Conservation (phyloP, 2,888 invertebrate species). For the Maniola hyperantus region DNA sequence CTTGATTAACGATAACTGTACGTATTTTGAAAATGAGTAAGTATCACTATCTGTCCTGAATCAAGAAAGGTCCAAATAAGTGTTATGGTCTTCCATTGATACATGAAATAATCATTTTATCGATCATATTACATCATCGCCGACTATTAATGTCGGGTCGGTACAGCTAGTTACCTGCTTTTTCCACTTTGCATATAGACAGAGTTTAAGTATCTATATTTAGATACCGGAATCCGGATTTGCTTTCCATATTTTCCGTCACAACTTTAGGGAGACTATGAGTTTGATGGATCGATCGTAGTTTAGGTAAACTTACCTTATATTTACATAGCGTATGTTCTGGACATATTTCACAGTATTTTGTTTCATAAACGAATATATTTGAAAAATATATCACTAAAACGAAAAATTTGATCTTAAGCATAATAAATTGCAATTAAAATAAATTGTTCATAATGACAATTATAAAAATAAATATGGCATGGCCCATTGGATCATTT, state of each 20-base stretch:
- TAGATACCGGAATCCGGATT: neutral
- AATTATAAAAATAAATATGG: conserved; percentile 15
- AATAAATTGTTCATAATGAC: conserved; percentile 3
- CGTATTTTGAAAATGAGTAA: neutral
- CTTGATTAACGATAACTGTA: no score
- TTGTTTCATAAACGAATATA: conserved; percentile 20
- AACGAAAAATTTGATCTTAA: conserved; percentile 39
- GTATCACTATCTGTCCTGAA: no score
- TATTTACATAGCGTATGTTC: conserved; percentile 40
- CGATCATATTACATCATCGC: neutral
- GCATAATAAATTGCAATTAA: conserved; percentile 30
- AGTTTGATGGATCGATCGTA: neutral
- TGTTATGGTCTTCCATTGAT: no score
- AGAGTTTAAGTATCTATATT: neutral
- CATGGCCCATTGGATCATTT: conserved; percentile 28
- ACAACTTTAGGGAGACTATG: neutral
- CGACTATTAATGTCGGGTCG: neutral
- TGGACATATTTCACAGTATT: conserved; percentile 38
- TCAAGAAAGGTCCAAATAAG: no score
- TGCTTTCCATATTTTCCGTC: neutral
- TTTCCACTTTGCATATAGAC: neutral
- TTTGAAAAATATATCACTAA: conserved; percentile 27
- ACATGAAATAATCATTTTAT: neutral
- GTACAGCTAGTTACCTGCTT: neutral
- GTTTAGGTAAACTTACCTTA: conserved; percentile 25